These are phyloP conservation scores for Holacanthella duospinosa DNA, from an alignment of 2,888 invertebrate genomes.

Conservation along the genomic window DNA sequence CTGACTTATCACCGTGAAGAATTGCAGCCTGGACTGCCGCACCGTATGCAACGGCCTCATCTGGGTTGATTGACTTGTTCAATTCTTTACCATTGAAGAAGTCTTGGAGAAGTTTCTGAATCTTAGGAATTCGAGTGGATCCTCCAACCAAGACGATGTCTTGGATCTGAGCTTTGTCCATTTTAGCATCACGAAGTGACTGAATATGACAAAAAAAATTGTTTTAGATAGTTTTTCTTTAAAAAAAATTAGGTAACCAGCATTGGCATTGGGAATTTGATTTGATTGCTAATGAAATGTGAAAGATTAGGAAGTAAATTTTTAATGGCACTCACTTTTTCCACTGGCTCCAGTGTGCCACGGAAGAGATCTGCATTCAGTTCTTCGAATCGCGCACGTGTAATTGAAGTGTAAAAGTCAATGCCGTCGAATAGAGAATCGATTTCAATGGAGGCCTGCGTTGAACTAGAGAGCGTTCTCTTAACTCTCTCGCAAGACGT, in stretches of 20 bases:
- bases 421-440: conserved; percentile 62
- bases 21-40: conserved; percentile 95
- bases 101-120: conserved; percentile 84
- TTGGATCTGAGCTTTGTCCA: conserved; percentile 68
- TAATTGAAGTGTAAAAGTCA: conserved; percentile 54
- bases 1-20: conserved; percentile 62
- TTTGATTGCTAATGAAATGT: background rate
- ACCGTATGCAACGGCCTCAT: conserved; percentile 95
- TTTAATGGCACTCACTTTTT: conserved; percentile 68
- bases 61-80: conserved; percentile 90
- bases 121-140: conserved; percentile 94
- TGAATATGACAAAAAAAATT: conserved; percentile 3
- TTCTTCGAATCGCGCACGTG: conserved; percentile 65
- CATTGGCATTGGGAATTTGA: too few relatives aligned
- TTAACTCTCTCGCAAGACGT: conserved; percentile 69
- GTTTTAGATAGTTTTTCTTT: background rate
- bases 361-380: conserved; percentile 62
- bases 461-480: conserved; percentile 63
- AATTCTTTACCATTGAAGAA: conserved; percentile 94
- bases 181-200: conserved; percentile 86
- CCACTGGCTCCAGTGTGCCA: conserved; percentile 65
- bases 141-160: conserved; percentile 72
- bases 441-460: conserved; percentile 63
- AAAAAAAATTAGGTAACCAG: background rate
- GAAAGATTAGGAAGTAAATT: too few relatives aligned